phyloP scores from a whole-genome alignment of 2,113 vertebrate genomes.

The Enhydra lutris region DNA sequence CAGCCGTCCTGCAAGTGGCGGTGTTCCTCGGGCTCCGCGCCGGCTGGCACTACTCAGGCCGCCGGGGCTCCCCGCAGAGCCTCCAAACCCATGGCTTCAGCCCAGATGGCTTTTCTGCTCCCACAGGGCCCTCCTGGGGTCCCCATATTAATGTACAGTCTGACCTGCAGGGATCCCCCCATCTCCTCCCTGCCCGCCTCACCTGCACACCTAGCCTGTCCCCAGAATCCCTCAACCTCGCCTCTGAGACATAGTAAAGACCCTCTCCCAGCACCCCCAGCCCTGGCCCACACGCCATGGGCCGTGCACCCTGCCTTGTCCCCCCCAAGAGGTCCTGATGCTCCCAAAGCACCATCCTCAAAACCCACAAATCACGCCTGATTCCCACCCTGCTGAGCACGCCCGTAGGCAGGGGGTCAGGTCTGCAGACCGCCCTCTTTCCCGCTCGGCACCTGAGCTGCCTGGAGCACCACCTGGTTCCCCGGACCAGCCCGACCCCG shows the following conservation, averaged over 20 bases:
- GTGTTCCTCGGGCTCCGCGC: not conserved
- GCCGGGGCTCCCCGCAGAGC: not conserved
- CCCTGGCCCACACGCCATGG: not conserved
- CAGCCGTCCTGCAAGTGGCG: not conserved
- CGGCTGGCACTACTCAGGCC: not conserved
- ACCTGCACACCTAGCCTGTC: too few relatives aligned
- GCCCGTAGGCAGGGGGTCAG: fast-evolving
- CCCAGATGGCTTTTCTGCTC: not conserved
- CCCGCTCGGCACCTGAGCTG: not conserved
- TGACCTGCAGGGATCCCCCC: fast-evolving
- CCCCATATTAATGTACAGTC: not conserved
- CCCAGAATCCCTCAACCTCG: not conserved
- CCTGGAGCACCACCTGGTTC: fast-evolving
- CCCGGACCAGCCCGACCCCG: fast-evolving
- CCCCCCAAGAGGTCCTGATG: not conserved
- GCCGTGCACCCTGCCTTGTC: too few relatives aligned
- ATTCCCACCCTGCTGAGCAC: fast-evolving
- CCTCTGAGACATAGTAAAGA: fast-evolving
- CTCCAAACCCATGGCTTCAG: not conserved
- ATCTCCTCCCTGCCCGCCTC: not conserved
- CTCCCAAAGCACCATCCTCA: too few relatives aligned
- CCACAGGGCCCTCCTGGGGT: not conserved
- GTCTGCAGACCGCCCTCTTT: not conserved
- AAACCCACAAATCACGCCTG: too few relatives aligned
- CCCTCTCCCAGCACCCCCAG: not conserved